Evolutionary conservation across 53 echinoderm and acorn worm species (phyloP).

Genomic region (Temnopleurus reevesii): DNA sequence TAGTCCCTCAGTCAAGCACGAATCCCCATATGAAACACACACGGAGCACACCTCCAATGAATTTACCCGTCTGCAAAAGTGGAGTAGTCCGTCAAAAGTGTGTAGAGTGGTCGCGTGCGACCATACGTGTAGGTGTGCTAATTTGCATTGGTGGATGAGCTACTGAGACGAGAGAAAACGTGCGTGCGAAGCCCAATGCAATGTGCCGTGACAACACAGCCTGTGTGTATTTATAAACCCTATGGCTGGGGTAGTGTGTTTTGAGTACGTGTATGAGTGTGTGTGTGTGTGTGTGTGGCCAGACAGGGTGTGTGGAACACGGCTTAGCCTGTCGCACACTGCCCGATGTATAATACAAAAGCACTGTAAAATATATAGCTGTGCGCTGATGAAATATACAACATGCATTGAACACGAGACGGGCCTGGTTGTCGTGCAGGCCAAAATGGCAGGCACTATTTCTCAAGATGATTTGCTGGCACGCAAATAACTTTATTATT

Average conservation of each 20-base stretch:
- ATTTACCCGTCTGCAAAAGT: constrained; percentile 43
- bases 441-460: constrained; percentile 44
- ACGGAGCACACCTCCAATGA: background rate
- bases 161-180: constrained; percentile 22
- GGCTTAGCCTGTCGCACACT: constrained; percentile 41
- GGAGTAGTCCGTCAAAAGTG: constrained; percentile 45
- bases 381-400: background rate
- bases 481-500: constrained; percentile 25
- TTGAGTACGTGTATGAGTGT: background rate
- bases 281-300: constrained; percentile 11
- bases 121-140: constrained; percentile 64
- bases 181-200: constrained; percentile 14
- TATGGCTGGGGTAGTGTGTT: background rate
- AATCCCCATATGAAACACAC: background rate
- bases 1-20: constrained; percentile 41
- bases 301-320: constrained; percentile 26
- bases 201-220: constrained; percentile 27
- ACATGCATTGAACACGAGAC: background rate
- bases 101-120: constrained; percentile 41
- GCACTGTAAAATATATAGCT: background rate
- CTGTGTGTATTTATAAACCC: background rate
- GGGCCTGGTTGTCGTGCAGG: constrained; percentile 5
- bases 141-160: constrained; percentile 45
- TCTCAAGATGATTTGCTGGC: constrained; percentile 19
- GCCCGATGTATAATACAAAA: background rate